phyloP scores from a whole-genome alignment of 64 coral and sea anemone genomes.

The Montipora capricornis region DNA sequence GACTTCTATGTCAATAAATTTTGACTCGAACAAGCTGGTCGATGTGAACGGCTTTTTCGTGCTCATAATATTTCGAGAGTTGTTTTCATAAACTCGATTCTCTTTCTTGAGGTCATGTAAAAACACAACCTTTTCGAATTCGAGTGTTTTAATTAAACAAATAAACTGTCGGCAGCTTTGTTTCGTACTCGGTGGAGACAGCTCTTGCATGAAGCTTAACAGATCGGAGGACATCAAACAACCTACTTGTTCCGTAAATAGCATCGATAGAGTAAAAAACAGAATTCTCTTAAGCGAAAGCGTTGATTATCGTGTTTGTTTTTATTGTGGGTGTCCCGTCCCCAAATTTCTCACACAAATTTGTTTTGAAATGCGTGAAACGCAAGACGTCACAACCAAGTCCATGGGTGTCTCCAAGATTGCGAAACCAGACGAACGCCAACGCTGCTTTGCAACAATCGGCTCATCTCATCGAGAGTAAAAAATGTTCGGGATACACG shows the following conservation, averaged over 20 bases:
- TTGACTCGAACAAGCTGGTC: background rate
- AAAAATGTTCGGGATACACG: no score
- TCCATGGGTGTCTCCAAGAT: background rate
- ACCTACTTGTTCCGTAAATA: slow-evolving; percentile 38
- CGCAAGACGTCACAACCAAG: background rate
- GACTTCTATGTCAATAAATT: background rate
- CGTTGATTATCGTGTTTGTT: slow-evolving; percentile 35
- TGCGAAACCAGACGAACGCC: no score
- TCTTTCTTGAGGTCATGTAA: slow-evolving; percentile 10
- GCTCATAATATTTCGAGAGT: background rate
- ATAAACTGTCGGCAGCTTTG: slow-evolving; percentile 62
- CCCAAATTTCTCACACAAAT: slow-evolving; percentile 24
- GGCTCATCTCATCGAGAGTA: no score
- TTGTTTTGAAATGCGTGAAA: slow-evolving; percentile 31
- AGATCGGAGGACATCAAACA: slow-evolving; percentile 50
- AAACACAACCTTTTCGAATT: slow-evolving; percentile 54
- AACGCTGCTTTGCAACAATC: no score
- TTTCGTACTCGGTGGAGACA: slow-evolving; percentile 33
- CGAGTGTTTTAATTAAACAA: slow-evolving; percentile 64
- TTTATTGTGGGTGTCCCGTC: background rate
- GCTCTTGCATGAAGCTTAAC: slow-evolving; percentile 47
- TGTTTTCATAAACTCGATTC: slow-evolving; percentile 60
- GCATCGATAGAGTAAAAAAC: slow-evolving; percentile 15
- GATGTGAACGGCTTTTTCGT: slow-evolving; percentile 48
- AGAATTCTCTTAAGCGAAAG: slow-evolving; percentile 19